Evolutionary conservation across 2,888 invertebrate species (phyloP).

Genomic region (Dynastes tityus): DNA sequence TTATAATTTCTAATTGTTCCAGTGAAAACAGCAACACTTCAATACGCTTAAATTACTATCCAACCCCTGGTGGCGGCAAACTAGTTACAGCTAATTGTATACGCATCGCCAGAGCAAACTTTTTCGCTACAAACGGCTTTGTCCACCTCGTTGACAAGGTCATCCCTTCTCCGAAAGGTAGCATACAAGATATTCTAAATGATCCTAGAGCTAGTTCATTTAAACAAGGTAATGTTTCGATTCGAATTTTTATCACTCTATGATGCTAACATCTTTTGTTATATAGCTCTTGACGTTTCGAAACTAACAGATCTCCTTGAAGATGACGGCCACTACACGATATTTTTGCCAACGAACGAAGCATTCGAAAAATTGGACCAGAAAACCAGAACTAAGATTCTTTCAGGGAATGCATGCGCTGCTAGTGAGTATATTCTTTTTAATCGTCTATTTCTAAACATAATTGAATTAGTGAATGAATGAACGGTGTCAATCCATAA

Average conservation of each 20-base stretch:
- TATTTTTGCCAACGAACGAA: conserved; percentile 79
- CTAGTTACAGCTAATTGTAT: conserved; percentile 81
- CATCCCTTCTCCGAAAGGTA: conserved; percentile 73
- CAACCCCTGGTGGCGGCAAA: conserved; percentile 70
- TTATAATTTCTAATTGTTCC: conserved; percentile 48
- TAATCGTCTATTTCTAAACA: conserved; percentile 5
- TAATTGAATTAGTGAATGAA: not conserved
- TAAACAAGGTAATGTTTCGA: conserved; percentile 66
- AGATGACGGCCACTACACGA: conserved; percentile 74
- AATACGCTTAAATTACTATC: conserved; percentile 75
- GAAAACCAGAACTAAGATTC: conserved; percentile 72
- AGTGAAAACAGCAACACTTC: conserved; percentile 71
- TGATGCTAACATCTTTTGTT: not conserved
- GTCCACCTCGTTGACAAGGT: conserved; percentile 78
- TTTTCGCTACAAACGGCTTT: conserved; percentile 78
- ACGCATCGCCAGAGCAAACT: conserved; percentile 75
- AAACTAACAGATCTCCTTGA: conserved; percentile 73
- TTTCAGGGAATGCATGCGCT: conserved; percentile 75
- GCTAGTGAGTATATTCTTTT: conserved; percentile 70
- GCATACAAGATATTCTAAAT: conserved; percentile 74
- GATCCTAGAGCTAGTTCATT: conserved; percentile 76
- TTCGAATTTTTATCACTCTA: not conserved
- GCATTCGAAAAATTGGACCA: conserved; percentile 77
- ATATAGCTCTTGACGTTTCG: conserved; percentile 74
- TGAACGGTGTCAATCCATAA: too few relatives aligned